These are phyloP conservation scores for Macrotis lagotis DNA, from an alignment of 2,113 vertebrate genomes.

Conservation along the genomic window DNA sequence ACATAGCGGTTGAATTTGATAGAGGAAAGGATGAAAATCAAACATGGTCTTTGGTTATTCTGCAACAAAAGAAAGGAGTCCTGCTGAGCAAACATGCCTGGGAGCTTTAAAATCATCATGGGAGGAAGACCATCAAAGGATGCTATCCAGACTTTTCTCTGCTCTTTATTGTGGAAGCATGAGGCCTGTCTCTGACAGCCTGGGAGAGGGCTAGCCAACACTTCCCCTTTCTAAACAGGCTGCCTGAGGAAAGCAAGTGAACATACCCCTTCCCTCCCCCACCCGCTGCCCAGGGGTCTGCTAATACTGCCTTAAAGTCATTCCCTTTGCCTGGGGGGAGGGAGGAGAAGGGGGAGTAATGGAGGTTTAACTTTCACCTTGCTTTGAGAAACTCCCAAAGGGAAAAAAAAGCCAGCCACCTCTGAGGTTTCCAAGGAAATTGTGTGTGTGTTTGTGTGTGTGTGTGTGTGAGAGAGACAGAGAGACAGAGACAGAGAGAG, in stretches of 20 bases:
- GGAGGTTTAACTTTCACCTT: background rate
- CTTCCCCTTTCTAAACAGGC: background rate
- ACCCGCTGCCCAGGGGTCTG: background rate
- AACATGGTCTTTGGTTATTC: background rate
- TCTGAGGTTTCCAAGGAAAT: background rate
- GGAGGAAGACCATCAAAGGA: background rate
- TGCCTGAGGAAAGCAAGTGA: background rate
- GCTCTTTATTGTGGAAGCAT: background rate
- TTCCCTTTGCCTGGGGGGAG: background rate
- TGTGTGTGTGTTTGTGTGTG: background rate
- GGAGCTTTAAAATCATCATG: background rate
- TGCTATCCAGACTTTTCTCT: background rate
- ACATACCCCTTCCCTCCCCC: too few relatives aligned
- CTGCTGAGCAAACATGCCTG: fast-evolving
- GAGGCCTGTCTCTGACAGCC: too few relatives aligned
- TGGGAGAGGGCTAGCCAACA: too few relatives aligned
- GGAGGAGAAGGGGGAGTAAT: too few relatives aligned
- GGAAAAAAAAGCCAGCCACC: background rate
- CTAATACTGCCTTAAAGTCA: background rate
- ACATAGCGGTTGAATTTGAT: background rate
- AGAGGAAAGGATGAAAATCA: background rate
- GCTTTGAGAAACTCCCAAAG: background rate
- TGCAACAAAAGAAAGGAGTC: background rate
- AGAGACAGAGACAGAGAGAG: too few relatives aligned
- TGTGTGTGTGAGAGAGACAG: too few relatives aligned